Conservation (phyloP, 2,888 invertebrate species). For the Phaedon cochleariae region DNA sequence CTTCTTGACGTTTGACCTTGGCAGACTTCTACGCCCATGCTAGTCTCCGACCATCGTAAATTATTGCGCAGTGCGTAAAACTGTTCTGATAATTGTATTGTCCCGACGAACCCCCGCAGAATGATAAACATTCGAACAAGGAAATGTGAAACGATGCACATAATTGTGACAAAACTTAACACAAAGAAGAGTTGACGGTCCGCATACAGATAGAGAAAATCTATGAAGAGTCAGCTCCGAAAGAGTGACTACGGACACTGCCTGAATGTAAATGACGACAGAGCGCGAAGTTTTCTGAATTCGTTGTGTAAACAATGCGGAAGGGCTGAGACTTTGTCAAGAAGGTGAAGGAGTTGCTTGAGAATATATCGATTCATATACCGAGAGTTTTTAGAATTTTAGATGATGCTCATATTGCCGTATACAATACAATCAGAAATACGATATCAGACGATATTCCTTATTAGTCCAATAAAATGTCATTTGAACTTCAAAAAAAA, state of each 20-base stretch:
- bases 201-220: slow-evolving; percentile 29
- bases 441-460: no score
- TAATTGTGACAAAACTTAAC: slow-evolving; percentile 27
- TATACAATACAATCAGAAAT: no score
- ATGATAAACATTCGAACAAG: slow-evolving; percentile 11
- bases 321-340: slow-evolving; percentile 6
- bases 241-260: slow-evolving; percentile 21
- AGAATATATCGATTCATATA: not conserved
- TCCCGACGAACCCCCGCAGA: not conserved
- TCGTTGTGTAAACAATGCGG: slow-evolving; percentile 9
- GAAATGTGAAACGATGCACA: slow-evolving; percentile 22
- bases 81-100: not conserved
- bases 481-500: no score
- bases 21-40: not conserved
- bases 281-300: slow-evolving; percentile 5
- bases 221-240: slow-evolving; percentile 27
- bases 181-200: slow-evolving; percentile 22
- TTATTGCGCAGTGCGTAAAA: slow-evolving; percentile 2
- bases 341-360: not conserved
- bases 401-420: no score
- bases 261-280: slow-evolving; percentile 17
- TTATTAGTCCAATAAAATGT: no score
- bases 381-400: no score
- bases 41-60: not conserved
- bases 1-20: no score